These are phyloP conservation scores for Erythrocercus mccallii DNA, from an alignment of 2,113 vertebrate genomes.

Conservation along the genomic window DNA sequence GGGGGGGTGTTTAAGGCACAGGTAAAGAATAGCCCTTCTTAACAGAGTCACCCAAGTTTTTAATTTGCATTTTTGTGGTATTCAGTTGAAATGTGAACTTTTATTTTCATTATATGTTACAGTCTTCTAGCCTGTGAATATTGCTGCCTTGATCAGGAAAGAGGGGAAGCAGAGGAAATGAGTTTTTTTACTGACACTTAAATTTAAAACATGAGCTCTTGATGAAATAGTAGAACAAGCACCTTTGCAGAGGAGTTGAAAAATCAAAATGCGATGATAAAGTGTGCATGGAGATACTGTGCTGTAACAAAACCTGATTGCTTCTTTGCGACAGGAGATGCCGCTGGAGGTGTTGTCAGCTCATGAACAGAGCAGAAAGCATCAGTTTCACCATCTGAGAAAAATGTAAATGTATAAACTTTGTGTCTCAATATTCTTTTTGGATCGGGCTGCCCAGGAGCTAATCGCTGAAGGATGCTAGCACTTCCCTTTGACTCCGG, in stretches of 20 bases:
- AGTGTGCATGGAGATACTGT: not conserved
- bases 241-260: not conserved
- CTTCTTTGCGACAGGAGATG: not conserved
- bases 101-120: not conserved
- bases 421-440: not conserved
- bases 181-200: not conserved
- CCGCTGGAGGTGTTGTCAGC: not conserved
- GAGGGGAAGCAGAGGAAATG: not conserved
- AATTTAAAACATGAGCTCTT: not conserved
- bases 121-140: not conserved
- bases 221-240: not conserved
- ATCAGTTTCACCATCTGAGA: not conserved
- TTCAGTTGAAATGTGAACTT: not conserved
- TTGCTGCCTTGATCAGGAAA: not conserved
- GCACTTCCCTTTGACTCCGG: not conserved
- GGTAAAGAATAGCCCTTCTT: not conserved
- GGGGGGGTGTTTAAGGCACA: rapidly evolving
- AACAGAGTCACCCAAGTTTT: not conserved
- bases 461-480: not conserved
- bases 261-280: not conserved
- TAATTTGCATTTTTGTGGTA: not conserved
- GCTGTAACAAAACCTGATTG: not conserved
- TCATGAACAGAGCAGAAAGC: not conserved
- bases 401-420: not conserved
- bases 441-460: not conserved